Evolutionary conservation across 2,888 invertebrate species (phyloP).

Genomic region (Drosophila testacea): DNA sequence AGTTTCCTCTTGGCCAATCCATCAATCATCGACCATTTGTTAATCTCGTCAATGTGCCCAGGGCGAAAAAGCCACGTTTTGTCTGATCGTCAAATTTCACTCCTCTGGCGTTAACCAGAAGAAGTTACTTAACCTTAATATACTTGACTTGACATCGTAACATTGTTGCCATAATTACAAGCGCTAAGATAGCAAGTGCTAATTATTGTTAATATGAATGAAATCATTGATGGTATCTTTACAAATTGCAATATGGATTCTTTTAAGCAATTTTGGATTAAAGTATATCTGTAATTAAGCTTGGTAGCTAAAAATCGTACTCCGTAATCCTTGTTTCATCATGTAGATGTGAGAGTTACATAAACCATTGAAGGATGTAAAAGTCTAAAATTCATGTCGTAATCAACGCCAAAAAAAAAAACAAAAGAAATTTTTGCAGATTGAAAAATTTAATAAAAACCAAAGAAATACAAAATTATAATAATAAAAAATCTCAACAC

Average conservation of each 20-base stretch:
- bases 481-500: slow-evolving; percentile 38
- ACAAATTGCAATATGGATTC: no score
- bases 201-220: no score
- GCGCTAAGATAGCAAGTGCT: no score
- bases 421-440: slow-evolving; percentile 51
- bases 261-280: no score
- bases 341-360: slow-evolving; percentile 49
- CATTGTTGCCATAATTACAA: slow-evolving; percentile 15
- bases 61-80: neutral
- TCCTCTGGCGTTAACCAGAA: slow-evolving; percentile 3
- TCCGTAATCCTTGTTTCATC: no score
- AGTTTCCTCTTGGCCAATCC: slow-evolving; percentile 1
- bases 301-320: no score
- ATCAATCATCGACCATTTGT: slow-evolving; percentile 10
- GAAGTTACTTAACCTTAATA: slow-evolving; percentile 40
- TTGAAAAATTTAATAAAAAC: slow-evolving; percentile 14
- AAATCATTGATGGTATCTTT: no score
- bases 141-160: slow-evolving; percentile 5
- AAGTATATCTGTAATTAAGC: no score
- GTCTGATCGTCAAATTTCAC: slow-evolving; percentile 19
- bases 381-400: slow-evolving; percentile 52
- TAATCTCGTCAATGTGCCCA: slow-evolving; percentile 2
- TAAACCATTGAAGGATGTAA: slow-evolving; percentile 68
- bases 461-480: slow-evolving; percentile 1
- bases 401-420: slow-evolving; percentile 49